Evolutionary conservation across 2,113 vertebrate species (phyloP).

Genomic region (Arenaria interpres): DNA sequence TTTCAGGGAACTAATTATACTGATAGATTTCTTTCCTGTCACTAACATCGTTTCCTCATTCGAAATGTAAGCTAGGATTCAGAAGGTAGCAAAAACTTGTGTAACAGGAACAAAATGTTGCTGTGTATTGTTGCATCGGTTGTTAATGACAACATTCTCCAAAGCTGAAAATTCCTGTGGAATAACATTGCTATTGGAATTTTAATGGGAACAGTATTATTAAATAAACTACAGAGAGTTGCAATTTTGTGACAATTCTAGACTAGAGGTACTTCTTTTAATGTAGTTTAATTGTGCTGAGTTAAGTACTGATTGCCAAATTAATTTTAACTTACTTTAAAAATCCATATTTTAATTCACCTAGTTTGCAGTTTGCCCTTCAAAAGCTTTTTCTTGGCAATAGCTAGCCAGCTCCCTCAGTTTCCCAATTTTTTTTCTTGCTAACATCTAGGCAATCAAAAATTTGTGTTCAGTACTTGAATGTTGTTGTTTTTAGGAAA

Average conservation of each 20-base stretch:
- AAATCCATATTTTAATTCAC: not conserved
- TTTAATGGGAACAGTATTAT: not conserved
- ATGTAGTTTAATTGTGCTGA: not conserved
- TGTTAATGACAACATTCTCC: not conserved
- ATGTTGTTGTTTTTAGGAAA: not conserved
- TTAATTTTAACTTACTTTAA: not conserved
- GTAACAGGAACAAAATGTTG: not conserved
- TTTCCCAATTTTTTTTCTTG: not conserved
- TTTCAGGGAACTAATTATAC: not conserved
- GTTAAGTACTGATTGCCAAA: not conserved
- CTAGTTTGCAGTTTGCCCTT: not conserved
- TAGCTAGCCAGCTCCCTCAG: not conserved
- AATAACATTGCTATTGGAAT: not conserved
- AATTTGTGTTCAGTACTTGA: not conserved
- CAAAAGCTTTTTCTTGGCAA: not conserved
- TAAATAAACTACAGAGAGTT: not conserved
- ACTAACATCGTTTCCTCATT: not conserved
- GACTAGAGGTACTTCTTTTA: not conserved
- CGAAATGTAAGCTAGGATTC: not conserved
- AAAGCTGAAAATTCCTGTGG: not conserved
- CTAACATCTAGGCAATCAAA: not conserved
- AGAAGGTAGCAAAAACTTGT: not conserved
- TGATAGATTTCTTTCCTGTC: not conserved
- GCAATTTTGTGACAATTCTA: not conserved
- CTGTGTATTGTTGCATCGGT: fast-evolving